Conservation (phyloP, 2,113 vertebrate genomes). For the Cyrtonyx montezumae region DNA sequence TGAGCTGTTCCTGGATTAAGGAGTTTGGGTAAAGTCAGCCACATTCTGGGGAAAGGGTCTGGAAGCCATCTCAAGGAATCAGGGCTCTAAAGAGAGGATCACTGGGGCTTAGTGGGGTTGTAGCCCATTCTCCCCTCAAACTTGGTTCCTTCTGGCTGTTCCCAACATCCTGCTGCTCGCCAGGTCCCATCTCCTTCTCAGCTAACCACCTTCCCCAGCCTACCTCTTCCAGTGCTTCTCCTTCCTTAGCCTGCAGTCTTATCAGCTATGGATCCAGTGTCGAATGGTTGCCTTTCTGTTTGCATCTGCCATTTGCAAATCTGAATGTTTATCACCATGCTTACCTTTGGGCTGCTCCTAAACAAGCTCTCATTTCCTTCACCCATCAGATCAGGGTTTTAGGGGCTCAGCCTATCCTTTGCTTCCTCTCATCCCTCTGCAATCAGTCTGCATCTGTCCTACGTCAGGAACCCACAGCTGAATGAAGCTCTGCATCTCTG, state of each 20-base stretch:
- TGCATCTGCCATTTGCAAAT: neutral
- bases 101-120: neutral
- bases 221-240: neutral
- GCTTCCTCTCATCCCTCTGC: neutral
- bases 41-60: neutral
- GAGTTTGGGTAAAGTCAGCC: neutral
- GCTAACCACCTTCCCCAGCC: neutral
- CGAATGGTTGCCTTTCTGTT: neutral
- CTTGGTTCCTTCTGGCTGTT: neutral
- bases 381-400: neutral
- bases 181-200: neutral
- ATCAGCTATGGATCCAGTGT: neutral
- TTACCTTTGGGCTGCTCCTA: neutral
- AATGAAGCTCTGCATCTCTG: neutral
- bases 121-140: rapidly evolving
- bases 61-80: neutral
- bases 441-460: neutral
- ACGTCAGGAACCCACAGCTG: too few species aligned
- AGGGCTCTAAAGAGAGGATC: neutral
- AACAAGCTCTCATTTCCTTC: neutral
- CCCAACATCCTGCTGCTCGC: neutral
- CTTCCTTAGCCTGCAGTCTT: neutral
- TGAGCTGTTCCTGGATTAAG: neutral
- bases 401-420: neutral
- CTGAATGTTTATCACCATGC: neutral